Base-by-base conservation (phyloP, 2,113 vertebrate species). In the human (Homo sapiens) region DNA sequence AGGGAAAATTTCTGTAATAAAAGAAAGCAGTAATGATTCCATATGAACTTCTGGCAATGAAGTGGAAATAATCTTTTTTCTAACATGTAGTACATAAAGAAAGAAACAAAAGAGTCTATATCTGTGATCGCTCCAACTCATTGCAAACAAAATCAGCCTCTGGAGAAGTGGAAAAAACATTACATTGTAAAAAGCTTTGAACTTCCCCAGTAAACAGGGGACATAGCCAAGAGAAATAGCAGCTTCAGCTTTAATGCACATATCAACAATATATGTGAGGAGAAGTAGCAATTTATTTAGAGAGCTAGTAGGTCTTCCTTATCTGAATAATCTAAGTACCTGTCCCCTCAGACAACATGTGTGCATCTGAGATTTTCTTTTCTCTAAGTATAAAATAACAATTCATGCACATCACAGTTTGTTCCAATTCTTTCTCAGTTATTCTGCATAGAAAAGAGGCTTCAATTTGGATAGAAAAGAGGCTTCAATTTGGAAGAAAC, bases 31-130 rank as follows among this genome's bases (percentile, higher is more conserved):
- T 83, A 79, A 25, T 52, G 72, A 88, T 48, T 87, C 38, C 64
- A 52, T 61, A 79, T 50, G 73, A 91, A 68, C 10, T 25, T 22
- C 48, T 52, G 38, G n/a, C 40, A 87, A 22, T 7, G 12, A 52
- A 50, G 72, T 57, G 48, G 55, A 97, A 92, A 92, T 88, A 85
- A 96, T 79, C 48, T 45, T 78, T 96, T 91, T 80, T 40, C 45
- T 50, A 87, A 86, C 1, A 80, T 59, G 55, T 8, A 93, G 57
- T 59, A 72, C 25, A 35, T 64, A 73, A 66, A 84, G 12, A 7
- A 72, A 48, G 35, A 20, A 81, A 90, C 61, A 75, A 57, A 52
- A 57, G 32, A 57, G 7, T 23, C 40, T 27, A 9, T 38, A 25
- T 81, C 20, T 43, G 70, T 72, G 27, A 64, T 84, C 16, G 75